A percentile compares a stretch with the other conserved stretches of the same genome.
These are phyloP conservation scores for Steinernema khuongi DNA, from an alignment of 1,140 invertebrate genomes.

Conservation along the genomic window DNA sequence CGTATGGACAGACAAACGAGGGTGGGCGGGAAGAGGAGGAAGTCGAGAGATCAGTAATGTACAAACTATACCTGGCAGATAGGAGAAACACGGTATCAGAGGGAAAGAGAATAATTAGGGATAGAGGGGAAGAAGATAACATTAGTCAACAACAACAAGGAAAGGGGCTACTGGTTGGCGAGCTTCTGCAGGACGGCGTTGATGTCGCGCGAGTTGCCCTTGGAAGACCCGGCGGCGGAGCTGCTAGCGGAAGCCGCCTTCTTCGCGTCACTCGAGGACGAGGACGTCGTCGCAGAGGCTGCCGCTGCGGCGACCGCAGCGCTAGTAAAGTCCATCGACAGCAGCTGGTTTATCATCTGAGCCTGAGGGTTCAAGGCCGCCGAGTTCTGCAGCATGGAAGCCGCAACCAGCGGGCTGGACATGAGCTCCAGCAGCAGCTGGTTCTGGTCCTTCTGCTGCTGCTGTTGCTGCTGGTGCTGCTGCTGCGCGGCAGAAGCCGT, in stretches of 20 bases:
- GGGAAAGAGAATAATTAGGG: conserved; percentile 13
- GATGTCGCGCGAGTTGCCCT: neutral
- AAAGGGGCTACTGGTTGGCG: conserved; percentile 20
- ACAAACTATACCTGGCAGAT: conserved; percentile 12
- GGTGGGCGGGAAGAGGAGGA: neutral
- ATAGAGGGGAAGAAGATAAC: neutral
- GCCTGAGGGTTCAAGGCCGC: conserved; percentile 13
- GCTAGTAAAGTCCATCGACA: neutral
- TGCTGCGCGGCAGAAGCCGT: neutral
- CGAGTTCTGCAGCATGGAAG: conserved; percentile 22
- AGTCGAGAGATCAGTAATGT: conserved; percentile 9
- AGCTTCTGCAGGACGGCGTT: conserved; percentile 9
- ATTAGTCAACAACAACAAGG: conserved; percentile 3
- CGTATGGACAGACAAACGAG: conserved; percentile 9
- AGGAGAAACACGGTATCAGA: conserved; percentile 15
- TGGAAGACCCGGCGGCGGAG: neutral
- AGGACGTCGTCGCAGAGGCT: neutral
- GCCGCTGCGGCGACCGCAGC: conserved; percentile 7
- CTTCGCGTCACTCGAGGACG: conserved; percentile 3
- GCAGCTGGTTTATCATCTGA: neutral
- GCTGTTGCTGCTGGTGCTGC: neutral
- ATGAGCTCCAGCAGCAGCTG: conserved; percentile 27
- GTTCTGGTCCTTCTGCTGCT: conserved; percentile 22
- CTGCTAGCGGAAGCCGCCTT: neutral
- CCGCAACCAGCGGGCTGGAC: conserved; percentile 20